These are phyloP conservation scores for Drosophila birchii DNA, from an alignment of 2,888 invertebrate species.

Conservation along the genomic window DNA sequence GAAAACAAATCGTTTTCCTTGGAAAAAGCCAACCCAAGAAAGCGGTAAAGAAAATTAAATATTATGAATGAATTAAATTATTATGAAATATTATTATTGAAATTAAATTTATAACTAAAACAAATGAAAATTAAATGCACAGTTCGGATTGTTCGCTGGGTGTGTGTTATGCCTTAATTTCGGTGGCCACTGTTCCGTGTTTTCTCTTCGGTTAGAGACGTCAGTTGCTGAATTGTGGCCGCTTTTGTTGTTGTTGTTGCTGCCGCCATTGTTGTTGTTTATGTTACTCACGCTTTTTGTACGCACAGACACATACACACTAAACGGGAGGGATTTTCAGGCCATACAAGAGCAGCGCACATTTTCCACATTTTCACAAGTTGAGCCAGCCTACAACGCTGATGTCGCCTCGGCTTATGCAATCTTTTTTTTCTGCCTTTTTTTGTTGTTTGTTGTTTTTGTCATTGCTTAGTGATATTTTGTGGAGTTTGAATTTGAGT, in stretches of 20 bases:
- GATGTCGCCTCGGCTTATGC: constrained; percentile 39
- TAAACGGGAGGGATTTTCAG: constrained; percentile 25
- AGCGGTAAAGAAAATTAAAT: too few relatives aligned
- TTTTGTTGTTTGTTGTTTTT: constrained; percentile 25
- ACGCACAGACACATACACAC: constrained; percentile 8
- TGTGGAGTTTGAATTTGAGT: constrained; percentile 20
- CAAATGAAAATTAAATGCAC: not conserved
- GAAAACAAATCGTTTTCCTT: too few relatives aligned
- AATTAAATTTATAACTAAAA: not conserved
- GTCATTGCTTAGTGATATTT: constrained; percentile 21
- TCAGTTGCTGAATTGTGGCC: constrained; percentile 37
- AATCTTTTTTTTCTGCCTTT: constrained; percentile 34
- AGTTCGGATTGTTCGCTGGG: not conserved
- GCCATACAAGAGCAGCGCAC: constrained; percentile 15
- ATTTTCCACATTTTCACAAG: constrained; percentile 50
- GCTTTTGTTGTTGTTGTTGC: constrained; percentile 33
- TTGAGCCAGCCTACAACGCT: constrained; percentile 45
- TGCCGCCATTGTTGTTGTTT: constrained; percentile 57
- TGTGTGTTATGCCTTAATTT: constrained; percentile 11
- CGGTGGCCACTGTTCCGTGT: constrained; percentile 25
- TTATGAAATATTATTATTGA: too few relatives aligned
- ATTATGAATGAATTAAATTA: too few relatives aligned
- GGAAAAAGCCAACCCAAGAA: too few relatives aligned
- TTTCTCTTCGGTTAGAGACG: constrained; percentile 62
- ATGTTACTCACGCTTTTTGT: constrained; percentile 50